These are phyloP conservation scores for Norana najaformis DNA, from an alignment of 2,888 invertebrate genomes.

Conservation along the genomic window DNA sequence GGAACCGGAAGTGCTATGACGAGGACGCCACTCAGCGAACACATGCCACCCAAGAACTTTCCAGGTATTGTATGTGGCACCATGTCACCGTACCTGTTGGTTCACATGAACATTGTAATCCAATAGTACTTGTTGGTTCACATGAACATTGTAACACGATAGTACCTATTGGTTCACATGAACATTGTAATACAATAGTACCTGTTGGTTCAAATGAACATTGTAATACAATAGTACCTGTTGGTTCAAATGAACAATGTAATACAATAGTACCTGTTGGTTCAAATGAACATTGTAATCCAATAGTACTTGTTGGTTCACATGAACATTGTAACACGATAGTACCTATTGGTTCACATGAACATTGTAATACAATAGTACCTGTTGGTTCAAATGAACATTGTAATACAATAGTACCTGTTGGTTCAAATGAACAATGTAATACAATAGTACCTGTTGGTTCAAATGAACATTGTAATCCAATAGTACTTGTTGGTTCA, in stretches of 20 bases:
- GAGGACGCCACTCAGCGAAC: constrained; percentile 34
- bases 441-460: constrained; percentile 76
- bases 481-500: constrained; percentile 75
- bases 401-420: constrained; percentile 75
- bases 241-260: neutral
- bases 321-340: neutral
- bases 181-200: constrained; percentile 68
- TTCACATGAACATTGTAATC: neutral
- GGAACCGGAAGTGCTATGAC: constrained; percentile 95
- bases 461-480: neutral
- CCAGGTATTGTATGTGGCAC: constrained; percentile 97
- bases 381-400: constrained; percentile 66
- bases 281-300: neutral
- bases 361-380: constrained; percentile 68
- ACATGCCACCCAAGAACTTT: constrained; percentile 89
- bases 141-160: neutral
- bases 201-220: constrained; percentile 66
- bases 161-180: constrained; percentile 72
- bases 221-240: constrained; percentile 75
- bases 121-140: constrained; percentile 75
- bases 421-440: neutral
- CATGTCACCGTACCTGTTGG: constrained; percentile 93
- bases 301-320: constrained; percentile 75
- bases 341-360: constrained; percentile 72
- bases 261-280: constrained; percentile 76